These are phyloP conservation scores for Cyaniris semiargus DNA, from an alignment of 2,888 invertebrate species.

Conservation along the genomic window DNA sequence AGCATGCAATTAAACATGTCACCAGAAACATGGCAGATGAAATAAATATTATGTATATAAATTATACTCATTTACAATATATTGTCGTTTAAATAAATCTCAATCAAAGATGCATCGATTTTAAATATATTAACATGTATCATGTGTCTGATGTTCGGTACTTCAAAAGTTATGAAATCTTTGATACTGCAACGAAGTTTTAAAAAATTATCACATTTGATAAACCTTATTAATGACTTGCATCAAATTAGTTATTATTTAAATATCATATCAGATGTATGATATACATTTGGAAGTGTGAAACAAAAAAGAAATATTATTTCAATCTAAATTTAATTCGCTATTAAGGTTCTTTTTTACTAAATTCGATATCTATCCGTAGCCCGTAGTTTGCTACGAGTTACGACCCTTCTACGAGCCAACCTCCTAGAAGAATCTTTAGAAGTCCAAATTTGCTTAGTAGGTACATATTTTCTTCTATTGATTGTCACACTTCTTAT, in stretches of 20 bases:
- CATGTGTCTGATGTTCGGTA: not conserved
- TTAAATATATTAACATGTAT: not conserved
- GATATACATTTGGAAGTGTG: no score
- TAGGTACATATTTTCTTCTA: no score
- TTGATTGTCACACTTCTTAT: no score
- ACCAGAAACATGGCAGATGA: slow-evolving; percentile 2
- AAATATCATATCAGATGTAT: not conserved
- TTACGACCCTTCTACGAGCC: no score
- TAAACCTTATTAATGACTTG: not conserved
- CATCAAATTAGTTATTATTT: not conserved
- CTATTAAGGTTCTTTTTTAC: no score
- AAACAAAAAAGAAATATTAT: no score
- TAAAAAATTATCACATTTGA: not conserved
- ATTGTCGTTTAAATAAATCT: slow-evolving; percentile 1
- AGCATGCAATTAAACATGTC: slow-evolving; percentile 2
- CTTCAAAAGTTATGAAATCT: slow-evolving; percentile 8
- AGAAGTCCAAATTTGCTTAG: no score
- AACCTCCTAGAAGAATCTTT: no score
- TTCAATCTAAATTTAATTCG: no score
- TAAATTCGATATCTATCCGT: no score
- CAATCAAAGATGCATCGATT: slow-evolving; percentile 1
- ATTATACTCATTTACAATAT: not conserved
- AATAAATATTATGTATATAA: slow-evolving; percentile 18
- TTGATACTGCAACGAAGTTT: not conserved
- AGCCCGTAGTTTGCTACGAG: no score